A percentile compares a stretch with the other conserved stretches of the same genome.
Conservation (phyloP, 1,140 invertebrate genomes). For the Drosophila erecta region DNA sequence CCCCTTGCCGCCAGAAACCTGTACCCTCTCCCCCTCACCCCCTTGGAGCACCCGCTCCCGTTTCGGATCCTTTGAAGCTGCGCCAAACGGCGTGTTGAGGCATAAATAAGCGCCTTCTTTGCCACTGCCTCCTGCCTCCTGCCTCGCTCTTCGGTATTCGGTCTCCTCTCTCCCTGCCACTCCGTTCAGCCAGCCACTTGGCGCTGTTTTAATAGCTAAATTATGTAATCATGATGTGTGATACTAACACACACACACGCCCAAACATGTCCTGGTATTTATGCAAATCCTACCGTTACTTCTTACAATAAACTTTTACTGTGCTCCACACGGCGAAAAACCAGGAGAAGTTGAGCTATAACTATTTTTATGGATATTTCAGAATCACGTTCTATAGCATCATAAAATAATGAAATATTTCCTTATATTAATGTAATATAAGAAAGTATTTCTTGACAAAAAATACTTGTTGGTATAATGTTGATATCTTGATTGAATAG, state of each 20-base stretch:
- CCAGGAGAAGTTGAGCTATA: not conserved
- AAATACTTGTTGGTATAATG: too few species aligned
- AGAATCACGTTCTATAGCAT: too few species aligned
- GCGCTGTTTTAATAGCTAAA: conserved; percentile 80
- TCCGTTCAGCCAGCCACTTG: conserved; percentile 38
- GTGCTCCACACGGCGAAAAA: conserved; percentile 35
- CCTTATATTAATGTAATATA: not conserved
- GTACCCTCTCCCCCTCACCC: not conserved
- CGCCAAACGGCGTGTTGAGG: conserved; percentile 74
- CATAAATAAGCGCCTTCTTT: conserved; percentile 71
- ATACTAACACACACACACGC: conserved; percentile 58
- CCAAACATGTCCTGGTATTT: conserved; percentile 69
- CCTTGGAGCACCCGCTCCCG: not conserved
- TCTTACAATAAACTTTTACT: conserved; percentile 77
- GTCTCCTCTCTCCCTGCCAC: not conserved
- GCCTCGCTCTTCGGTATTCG: not conserved
- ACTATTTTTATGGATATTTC: not conserved
- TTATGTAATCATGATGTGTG: conserved; percentile 83
- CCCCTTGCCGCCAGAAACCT: not conserved
- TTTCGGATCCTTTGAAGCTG: conserved; percentile 69
- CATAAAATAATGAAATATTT: too few species aligned
- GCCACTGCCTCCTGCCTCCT: not conserved
- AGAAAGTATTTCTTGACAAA: not conserved
- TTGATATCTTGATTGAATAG: too few species aligned
- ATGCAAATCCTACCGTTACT: conserved; percentile 75